Percentiles rank a stretch among this genome's conserved stretches.
phyloP scores from a whole-genome alignment of 2,113 vertebrate species.

The Pseudopodoces humilis region DNA sequence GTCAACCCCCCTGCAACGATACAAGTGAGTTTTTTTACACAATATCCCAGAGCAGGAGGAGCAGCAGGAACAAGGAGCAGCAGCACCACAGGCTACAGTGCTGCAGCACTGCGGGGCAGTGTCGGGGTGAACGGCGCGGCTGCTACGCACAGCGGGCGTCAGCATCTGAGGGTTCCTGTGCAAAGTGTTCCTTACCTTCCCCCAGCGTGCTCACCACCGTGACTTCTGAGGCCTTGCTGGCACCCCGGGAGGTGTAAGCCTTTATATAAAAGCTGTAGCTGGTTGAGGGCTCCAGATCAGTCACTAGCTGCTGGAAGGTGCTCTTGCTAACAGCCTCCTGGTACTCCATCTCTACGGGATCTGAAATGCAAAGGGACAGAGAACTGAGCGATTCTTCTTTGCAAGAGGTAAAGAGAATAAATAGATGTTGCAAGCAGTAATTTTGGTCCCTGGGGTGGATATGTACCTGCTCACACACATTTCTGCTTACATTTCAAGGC shows the following conservation, averaged over 20 bases:
- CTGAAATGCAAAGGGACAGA: conserved; percentile 65
- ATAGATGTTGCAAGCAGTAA: neutral
- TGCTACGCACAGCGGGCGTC: neutral
- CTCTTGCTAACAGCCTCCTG: conserved; percentile 96
- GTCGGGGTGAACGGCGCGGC: neutral
- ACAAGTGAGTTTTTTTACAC: neutral
- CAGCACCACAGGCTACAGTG: neutral
- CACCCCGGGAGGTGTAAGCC: conserved; percentile 93
- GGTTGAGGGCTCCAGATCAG: conserved; percentile 93
- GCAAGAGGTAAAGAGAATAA: neutral
- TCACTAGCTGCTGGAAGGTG: conserved; percentile 91
- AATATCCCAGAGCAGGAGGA: neutral
- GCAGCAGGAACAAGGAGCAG: neutral
- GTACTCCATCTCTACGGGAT: conserved; percentile 91
- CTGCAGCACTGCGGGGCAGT: accelerated
- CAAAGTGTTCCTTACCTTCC: conserved; percentile 83
- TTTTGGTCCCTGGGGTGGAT: neutral
- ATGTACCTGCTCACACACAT: neutral
- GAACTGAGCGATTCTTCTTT: neutral
- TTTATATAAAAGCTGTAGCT: conserved; percentile 97
- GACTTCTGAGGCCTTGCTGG: conserved; percentile 88
- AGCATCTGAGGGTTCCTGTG: neutral
- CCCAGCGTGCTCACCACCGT: conserved; percentile 87
- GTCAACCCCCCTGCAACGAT: neutral
- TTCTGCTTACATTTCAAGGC: neutral